Conservation (phyloP, 1,140 invertebrate species). For the Pachypeltis micranthus region DNA sequence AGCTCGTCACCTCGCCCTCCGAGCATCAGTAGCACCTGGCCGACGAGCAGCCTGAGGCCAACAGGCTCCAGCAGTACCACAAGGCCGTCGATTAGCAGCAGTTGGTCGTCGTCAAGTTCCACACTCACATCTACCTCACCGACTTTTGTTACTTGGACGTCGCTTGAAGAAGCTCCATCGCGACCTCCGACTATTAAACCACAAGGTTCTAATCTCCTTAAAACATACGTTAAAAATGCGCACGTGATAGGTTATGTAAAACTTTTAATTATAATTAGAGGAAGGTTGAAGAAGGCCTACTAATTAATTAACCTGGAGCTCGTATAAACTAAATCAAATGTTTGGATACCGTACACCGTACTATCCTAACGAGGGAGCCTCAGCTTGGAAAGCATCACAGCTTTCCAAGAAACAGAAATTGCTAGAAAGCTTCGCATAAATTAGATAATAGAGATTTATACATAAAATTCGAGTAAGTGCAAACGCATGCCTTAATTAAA, state of each 20-base stretch:
- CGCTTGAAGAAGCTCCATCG: slow-evolving; percentile 10
- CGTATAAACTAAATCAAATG: not conserved
- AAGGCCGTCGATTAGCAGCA: not conserved
- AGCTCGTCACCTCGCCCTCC: not conserved
- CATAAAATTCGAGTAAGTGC: no score
- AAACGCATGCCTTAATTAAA: no score
- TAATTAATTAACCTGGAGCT: not conserved
- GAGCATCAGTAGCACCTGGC: not conserved
- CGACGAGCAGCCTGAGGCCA: not conserved
- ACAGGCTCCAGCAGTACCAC: not conserved
- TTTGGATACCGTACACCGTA: not conserved
- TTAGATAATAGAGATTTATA: no score
- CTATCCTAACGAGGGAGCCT: not conserved
- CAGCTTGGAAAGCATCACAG: no score
- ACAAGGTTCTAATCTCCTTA: slow-evolving; percentile 2
- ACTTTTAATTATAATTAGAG: not conserved
- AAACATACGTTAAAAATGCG: not conserved
- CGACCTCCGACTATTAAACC: slow-evolving; percentile 2
- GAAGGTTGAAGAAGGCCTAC: not conserved
- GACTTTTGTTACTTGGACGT: slow-evolving; percentile 26
- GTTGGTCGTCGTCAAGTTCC: not conserved
- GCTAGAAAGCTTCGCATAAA: no score
- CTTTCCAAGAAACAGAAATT: no score
- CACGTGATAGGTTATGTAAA: not conserved
- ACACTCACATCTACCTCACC: slow-evolving; percentile 12